Percentiles rank a stretch among this genome's conserved stretches.
phyloP scores from a whole-genome alignment of 2,113 vertebrate species.

The Cavia aperea region DNA sequence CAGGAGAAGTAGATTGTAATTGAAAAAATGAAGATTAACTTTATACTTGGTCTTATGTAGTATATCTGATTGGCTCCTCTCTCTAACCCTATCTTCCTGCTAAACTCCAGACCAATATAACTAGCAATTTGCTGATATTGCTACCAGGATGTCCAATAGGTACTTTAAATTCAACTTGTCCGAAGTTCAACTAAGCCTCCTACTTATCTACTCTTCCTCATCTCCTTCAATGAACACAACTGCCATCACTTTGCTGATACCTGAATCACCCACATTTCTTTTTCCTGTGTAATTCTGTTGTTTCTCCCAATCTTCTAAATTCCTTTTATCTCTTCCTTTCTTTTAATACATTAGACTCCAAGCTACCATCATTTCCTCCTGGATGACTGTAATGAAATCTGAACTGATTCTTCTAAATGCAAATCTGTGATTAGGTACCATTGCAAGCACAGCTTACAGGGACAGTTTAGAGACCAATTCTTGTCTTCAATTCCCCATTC shows the following conservation, averaged over 20 bases:
- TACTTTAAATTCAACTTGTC: constrained; percentile 11
- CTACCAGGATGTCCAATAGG: not conserved
- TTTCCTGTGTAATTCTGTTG: not conserved
- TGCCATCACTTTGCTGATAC: constrained; percentile 20
- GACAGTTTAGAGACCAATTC: not conserved
- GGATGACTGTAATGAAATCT: constrained; percentile 34
- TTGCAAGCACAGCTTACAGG: not conserved
- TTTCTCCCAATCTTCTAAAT: constrained; percentile 7
- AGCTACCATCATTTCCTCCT: not conserved
- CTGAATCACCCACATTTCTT: not conserved
- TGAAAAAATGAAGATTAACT: not conserved
- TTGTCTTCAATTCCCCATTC: not conserved
- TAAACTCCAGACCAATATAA: not conserved
- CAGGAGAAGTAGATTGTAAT: not conserved
- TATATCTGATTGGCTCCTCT: not conserved
- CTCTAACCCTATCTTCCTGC: not conserved
- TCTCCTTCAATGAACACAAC: not conserved
- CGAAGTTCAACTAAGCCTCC: constrained; percentile 16
- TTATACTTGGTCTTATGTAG: not conserved
- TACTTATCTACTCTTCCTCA: not conserved
- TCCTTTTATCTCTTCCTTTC: constrained; percentile 26
- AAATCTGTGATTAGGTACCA: constrained; percentile 15
- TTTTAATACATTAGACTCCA: constrained; percentile 15
- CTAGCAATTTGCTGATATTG: constrained; percentile 4
- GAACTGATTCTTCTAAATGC: constrained; percentile 42